Evolutionary conservation across 2,888 invertebrate species (phyloP).

Genomic region (Drosophila incognita): DNA sequence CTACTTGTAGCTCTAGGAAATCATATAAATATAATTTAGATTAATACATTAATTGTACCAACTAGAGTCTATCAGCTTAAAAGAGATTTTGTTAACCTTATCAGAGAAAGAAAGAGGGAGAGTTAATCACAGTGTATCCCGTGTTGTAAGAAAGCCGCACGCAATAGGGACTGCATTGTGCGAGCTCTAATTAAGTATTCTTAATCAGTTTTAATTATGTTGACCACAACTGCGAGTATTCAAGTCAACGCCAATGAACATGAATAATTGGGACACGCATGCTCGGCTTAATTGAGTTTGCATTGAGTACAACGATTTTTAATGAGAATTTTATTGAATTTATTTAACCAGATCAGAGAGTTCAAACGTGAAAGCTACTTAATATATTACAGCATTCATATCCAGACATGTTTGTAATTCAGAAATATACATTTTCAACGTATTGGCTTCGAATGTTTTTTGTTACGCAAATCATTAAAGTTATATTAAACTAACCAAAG

Average conservation of each 20-base stretch:
- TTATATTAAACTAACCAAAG: background rate
- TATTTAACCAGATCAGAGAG: background rate
- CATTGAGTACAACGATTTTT: background rate
- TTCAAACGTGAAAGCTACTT: background rate
- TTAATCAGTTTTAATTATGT: slow-evolving; percentile 5
- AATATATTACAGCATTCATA: background rate
- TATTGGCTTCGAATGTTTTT: background rate
- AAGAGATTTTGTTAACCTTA: background rate
- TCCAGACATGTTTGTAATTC: background rate
- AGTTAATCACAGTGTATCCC: background rate
- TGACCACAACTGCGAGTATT: background rate
- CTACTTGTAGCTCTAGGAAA: background rate
- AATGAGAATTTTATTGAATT: slow-evolving; percentile 4
- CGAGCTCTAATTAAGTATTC: background rate
- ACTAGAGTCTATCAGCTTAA: background rate
- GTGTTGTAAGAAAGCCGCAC: background rate
- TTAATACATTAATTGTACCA: background rate
- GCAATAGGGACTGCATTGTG: background rate
- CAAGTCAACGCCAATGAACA: background rate
- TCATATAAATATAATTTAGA: background rate
- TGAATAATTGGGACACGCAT: background rate
- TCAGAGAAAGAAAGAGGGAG: background rate
- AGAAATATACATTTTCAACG: background rate
- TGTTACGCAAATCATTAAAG: background rate
- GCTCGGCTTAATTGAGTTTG: background rate